phyloP scores from a whole-genome alignment of 2,113 vertebrate species.

The Otis tarda region DNA sequence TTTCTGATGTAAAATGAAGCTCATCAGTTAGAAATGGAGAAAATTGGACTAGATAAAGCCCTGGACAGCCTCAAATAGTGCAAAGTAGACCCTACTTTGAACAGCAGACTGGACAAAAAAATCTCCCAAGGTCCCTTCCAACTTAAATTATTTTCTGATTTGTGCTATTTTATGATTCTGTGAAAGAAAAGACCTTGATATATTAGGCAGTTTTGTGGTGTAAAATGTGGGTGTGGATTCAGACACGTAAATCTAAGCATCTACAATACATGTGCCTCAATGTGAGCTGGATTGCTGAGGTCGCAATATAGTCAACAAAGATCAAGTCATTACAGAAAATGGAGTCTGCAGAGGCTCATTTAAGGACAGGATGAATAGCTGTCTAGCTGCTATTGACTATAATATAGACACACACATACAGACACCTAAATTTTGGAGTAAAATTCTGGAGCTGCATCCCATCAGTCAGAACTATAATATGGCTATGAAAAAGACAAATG shows the following conservation, averaged over 20 bases:
- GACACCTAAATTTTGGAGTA: conserved; percentile 1
- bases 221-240: background rate
- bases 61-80: background rate
- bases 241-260: background rate
- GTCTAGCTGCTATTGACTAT: background rate
- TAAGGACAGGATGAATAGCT: background rate
- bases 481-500: background rate
- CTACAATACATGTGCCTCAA: background rate
- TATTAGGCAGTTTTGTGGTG: background rate
- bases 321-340: background rate
- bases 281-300: background rate
- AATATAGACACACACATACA: background rate
- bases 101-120: background rate
- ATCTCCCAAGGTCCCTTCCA: background rate
- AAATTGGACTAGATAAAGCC: background rate
- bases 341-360: background rate
- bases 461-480: background rate
- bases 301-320: background rate
- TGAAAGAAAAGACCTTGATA: background rate
- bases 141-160: background rate
- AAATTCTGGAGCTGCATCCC: background rate
- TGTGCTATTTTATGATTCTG: background rate
- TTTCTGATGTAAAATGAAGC: background rate
- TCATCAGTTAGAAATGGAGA: background rate
- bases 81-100: background rate